These are phyloP conservation scores for Propithecus deckenii DNA, from an alignment of 2,797 vertebrate genomes.

Conservation along the genomic window DNA sequence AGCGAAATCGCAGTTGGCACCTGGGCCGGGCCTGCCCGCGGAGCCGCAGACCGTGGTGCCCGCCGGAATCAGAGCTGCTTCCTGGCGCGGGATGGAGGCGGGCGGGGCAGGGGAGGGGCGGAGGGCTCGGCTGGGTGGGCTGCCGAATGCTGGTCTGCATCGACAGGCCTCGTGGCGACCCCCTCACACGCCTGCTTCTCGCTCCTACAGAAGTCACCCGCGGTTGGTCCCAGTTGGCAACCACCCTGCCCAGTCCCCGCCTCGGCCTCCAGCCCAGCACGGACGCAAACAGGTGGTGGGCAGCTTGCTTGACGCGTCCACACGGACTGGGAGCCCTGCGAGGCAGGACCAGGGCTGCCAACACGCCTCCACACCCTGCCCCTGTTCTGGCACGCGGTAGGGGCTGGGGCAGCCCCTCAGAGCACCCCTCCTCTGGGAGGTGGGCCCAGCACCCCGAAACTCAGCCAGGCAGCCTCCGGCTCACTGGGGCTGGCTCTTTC, in stretches of 20 bases:
- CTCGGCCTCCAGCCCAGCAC: background rate
- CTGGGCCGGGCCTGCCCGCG: conserved; percentile 11
- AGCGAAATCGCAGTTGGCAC: conserved; percentile 47
- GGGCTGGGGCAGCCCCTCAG: background rate
- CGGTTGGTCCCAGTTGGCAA: background rate
- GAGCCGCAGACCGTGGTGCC: background rate
- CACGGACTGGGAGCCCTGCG: background rate
- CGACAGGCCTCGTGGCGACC: rapidly evolving
- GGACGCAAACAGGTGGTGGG: background rate
- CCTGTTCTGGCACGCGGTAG: background rate
- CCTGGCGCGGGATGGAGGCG: background rate
- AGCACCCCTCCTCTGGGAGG: background rate
- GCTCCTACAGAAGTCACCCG: background rate
- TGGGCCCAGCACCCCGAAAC: rapidly evolving
- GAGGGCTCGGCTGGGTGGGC: background rate
- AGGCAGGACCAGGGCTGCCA: background rate
- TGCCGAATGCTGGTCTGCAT: background rate
- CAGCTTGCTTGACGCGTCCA: background rate
- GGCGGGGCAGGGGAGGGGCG: background rate
- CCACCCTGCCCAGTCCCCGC: background rate
- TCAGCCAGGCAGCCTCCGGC: background rate
- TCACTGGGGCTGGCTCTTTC: too few species aligned
- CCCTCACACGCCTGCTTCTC: background rate
- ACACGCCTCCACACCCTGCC: background rate
- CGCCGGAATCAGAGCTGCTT: background rate